phyloP scores from a whole-genome alignment of 2,113 vertebrate genomes.

The Callithrix jacchus region DNA sequence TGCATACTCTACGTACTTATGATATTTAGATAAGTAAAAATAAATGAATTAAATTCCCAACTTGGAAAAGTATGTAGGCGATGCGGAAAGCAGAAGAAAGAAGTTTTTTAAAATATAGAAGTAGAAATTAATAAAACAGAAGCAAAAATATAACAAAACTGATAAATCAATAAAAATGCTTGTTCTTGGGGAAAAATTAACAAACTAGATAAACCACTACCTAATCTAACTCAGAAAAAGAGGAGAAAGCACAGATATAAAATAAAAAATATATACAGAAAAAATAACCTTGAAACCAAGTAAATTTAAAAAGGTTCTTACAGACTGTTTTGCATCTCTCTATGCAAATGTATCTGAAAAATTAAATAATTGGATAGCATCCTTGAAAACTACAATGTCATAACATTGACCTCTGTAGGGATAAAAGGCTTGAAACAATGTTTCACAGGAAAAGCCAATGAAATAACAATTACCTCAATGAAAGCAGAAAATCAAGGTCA shows the following conservation, averaged over 20 bases:
- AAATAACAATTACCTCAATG: neutral
- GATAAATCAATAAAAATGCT: neutral
- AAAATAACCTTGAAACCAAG: neutral
- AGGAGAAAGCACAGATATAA: neutral
- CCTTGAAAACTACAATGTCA: neutral
- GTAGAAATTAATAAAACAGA: neutral
- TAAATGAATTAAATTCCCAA: neutral
- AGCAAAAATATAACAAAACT: neutral
- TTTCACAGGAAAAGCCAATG: neutral
- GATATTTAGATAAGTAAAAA: neutral
- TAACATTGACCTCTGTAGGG: neutral
- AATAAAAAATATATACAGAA: neutral
- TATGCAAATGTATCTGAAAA: slow-evolving; percentile 23
- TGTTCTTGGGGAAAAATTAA: neutral
- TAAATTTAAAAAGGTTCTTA: neutral
- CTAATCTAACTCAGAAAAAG: neutral
- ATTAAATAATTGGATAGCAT: neutral
- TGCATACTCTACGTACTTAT: neutral
- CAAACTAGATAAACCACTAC: neutral
- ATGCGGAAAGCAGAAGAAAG: neutral
- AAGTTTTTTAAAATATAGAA: neutral
- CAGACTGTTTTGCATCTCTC: neutral
- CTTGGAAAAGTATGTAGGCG: neutral
- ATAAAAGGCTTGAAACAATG: neutral
- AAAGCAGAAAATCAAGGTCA: neutral